These are phyloP conservation scores for Protophormia terraenovae DNA, from an alignment of 2,888 invertebrate genomes.

Conservation along the genomic window DNA sequence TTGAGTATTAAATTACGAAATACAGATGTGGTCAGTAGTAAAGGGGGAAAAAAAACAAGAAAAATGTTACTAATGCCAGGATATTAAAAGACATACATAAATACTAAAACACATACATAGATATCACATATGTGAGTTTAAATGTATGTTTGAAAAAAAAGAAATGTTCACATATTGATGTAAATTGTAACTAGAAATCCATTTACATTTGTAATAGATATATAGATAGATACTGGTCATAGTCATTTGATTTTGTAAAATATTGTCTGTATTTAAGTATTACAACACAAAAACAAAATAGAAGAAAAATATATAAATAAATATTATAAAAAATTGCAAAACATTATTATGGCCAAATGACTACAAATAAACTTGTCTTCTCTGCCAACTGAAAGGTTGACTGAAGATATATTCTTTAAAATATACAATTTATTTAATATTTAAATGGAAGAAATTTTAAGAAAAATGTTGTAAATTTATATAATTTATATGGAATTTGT, in stretches of 20 bases:
- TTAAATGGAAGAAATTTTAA: no score
- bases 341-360: constrained; percentile 19
- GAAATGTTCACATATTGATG: constrained; percentile 4
- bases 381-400: not conserved
- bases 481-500: no score
- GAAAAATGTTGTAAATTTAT: no score
- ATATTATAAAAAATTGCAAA: not conserved
- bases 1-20: constrained; percentile 59
- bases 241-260: constrained; percentile 59
- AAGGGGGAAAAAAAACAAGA: constrained; percentile 1
- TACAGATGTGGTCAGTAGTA: constrained; percentile 67
- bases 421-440: no score
- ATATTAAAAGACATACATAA: constrained; percentile 7
- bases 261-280: constrained; percentile 34
- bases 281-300: not conserved
- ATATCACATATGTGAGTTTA: not conserved
- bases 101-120: not conserved
- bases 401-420: not conserved
- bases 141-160: not conserved
- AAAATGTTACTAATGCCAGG: not conserved
- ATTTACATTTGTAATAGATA: constrained; percentile 48
- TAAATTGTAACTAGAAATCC: constrained; percentile 41
- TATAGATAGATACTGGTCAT: constrained; percentile 39
- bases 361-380: not conserved
- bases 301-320: not conserved